Conservation (phyloP, 2,797 vertebrate species). For the Gastrophryne carolinensis region DNA sequence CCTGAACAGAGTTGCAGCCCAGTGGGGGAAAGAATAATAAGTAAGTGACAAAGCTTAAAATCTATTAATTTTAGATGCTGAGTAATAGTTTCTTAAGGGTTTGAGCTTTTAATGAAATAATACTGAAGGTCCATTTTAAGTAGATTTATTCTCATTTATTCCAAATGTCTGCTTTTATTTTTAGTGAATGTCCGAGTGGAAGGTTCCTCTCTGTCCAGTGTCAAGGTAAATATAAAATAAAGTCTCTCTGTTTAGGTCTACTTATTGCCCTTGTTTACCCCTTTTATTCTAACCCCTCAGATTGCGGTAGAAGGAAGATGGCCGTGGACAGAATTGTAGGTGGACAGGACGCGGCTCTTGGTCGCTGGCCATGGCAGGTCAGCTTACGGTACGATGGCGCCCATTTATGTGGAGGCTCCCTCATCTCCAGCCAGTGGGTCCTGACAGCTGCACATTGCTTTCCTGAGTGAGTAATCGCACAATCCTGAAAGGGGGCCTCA, state of each 20-base stretch:
- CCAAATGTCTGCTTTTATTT: constrained; percentile 54
- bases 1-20: no score
- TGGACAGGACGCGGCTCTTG: constrained; percentile 80
- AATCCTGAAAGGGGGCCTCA: no score
- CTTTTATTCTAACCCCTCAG: constrained; percentile 58
- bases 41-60: no score
- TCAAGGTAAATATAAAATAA: constrained; percentile 75
- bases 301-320: constrained; percentile 84
- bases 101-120: no score
- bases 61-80: no score
- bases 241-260: neutral
- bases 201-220: constrained; percentile 80
- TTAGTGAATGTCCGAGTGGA: constrained; percentile 82
- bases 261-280: neutral
- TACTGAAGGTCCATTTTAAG: no score
- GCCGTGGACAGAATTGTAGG: constrained; percentile 86
- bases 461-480: constrained; percentile 77
- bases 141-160: neutral
- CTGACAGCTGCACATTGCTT: constrained; percentile 89
- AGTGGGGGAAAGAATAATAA: no score
- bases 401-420: constrained; percentile 88
- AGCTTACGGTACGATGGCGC: constrained; percentile 84
- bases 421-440: constrained; percentile 87
- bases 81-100: no score
- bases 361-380: constrained; percentile 90